phyloP scores from a whole-genome alignment of 2,113 vertebrate species.

The Apus apus region DNA sequence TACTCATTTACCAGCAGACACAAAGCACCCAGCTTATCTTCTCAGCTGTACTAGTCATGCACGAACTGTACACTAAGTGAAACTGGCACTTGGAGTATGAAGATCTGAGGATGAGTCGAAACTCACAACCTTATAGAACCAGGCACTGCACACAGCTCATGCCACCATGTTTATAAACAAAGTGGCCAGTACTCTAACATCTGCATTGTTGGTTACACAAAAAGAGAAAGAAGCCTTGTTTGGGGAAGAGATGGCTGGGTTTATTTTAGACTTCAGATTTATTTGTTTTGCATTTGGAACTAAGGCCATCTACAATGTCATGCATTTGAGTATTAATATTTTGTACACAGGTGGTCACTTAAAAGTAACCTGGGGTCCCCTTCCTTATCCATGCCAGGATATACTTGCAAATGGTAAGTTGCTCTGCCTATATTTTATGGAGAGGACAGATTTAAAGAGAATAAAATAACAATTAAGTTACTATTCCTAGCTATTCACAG shows the following conservation, averaged over 20 bases:
- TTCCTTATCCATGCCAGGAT: background rate
- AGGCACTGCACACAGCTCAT: background rate
- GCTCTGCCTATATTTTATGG: background rate
- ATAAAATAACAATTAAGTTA: background rate
- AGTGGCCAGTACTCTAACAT: background rate
- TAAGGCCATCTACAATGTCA: background rate
- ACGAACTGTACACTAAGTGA: rapidly evolving
- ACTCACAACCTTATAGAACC: background rate
- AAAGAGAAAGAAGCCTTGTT: background rate
- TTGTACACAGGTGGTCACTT: background rate
- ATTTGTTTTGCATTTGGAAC: background rate
- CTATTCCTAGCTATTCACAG: background rate
- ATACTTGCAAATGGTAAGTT: background rate
- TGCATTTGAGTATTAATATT: background rate
- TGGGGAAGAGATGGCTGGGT: background rate
- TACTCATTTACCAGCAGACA: background rate
- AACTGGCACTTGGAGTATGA: background rate
- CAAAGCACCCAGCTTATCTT: background rate
- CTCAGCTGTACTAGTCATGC: background rate
- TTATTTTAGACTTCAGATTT: background rate
- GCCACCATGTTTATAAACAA: background rate
- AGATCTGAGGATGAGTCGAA: background rate
- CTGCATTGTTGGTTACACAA: background rate
- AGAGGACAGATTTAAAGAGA: background rate
- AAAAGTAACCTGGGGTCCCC: background rate